phyloP scores from a whole-genome alignment of 2,113 vertebrate genomes.

The Megaptera novaeangliae region DNA sequence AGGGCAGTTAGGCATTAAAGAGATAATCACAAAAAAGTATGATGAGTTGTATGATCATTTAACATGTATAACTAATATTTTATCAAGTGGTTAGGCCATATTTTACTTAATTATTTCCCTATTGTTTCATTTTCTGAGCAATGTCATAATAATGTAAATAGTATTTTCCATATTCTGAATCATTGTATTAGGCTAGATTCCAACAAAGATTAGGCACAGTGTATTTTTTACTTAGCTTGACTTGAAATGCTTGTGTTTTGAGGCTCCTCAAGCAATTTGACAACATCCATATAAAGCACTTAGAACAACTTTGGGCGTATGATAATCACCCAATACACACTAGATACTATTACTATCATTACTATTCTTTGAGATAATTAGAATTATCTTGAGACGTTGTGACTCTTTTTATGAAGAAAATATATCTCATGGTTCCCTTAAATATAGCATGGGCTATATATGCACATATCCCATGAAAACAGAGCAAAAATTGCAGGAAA shows the following conservation, averaged over 20 bases:
- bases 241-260: slow-evolving; percentile 22
- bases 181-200: slow-evolving; percentile 12
- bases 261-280: slow-evolving; percentile 23
- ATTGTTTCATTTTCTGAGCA: neutral
- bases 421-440: neutral
- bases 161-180: neutral
- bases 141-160: neutral
- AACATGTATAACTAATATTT: neutral
- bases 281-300: neutral
- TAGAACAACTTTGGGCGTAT: neutral
- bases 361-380: neutral
- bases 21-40: neutral
- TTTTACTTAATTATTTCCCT: neutral
- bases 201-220: slow-evolving; percentile 8
- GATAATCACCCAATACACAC: neutral
- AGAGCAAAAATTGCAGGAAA: neutral
- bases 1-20: neutral
- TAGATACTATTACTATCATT: neutral
- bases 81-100: neutral
- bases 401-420: neutral
- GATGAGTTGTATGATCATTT: neutral
- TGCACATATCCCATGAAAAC: neutral
- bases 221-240: slow-evolving; percentile 40
- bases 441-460: neutral
- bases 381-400: neutral